Evolutionary conservation across 1,140 invertebrate genomes (phyloP), one percentile per base, ranked within the genome.

Genomic region (Penaeus indicus): DNA sequence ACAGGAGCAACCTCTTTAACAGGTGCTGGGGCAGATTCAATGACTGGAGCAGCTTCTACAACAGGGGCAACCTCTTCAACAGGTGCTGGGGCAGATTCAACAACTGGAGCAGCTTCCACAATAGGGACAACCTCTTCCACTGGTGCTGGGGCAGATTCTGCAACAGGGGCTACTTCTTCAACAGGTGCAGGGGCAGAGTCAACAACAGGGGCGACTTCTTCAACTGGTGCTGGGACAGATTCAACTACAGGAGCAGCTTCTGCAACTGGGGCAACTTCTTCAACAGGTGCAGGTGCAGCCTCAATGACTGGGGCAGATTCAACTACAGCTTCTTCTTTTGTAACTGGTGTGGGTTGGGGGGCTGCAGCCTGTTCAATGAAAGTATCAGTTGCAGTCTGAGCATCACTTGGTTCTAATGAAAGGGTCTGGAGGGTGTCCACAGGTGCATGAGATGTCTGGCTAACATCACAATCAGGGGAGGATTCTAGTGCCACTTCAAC

Each of bases 331-430:
- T 86, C 69, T 64, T 32, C 85, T 78, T 78, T 38, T 38, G 75
- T 78, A 27, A 78, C 75, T 78, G 27, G 21, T 78, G 75, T 78
- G 61, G 75, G n/a, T 27, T 18, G 72, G 62, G 84, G 84, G 22
- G 75, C 84, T 79, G 62, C 61, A 81, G 67, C 87, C 87, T 88
- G 87, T 88, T 84, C 87, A 84, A 88, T 60, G 62, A 84, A 62
- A 88, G 87, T 47, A 88, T 88, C 81, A 88, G 32, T 67, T 84
- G 80, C 25, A 77, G 54, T 27, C 54, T 88, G 69, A 88, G 78
- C 60, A 77, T 82, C 80, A 82, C 42, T 21, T 69, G 80, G 42
- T 10, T 88, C 42, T 64, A 79, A 42, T 75, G 16, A 64, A 67
- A 25, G 19, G 27, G 81, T 27, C 75, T 84, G 81, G 42, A 78